Conservation (phyloP, 2,888 invertebrate species). For the Masnerella sp. region DNA sequence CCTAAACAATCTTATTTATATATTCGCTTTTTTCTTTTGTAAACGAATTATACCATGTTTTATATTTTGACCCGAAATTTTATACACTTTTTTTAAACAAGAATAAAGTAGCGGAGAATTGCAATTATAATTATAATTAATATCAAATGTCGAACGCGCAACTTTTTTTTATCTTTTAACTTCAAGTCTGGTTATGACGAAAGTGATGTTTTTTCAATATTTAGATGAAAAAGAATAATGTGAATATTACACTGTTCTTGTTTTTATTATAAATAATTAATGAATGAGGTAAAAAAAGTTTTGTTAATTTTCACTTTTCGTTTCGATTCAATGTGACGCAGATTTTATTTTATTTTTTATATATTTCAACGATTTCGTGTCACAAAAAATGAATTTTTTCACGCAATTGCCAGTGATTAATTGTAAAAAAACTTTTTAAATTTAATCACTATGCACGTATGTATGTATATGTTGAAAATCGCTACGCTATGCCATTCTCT, state of each 20-base stretch:
- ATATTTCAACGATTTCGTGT: too few relatives aligned
- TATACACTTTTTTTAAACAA: slow-evolving; percentile 35
- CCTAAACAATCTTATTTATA: slow-evolving; percentile 20
- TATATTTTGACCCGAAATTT: slow-evolving; percentile 33
- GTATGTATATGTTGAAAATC: slow-evolving; percentile 61
- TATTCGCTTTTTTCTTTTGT: slow-evolving; percentile 23
- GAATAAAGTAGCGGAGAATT: slow-evolving; percentile 14
- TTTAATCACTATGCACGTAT: too few relatives aligned
- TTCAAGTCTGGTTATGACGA: slow-evolving; percentile 12
- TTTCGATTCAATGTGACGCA: too few relatives aligned
- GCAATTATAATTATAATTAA: slow-evolving; percentile 8
- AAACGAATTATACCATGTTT: slow-evolving; percentile 35
- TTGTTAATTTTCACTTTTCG: neutral
- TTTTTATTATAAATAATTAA: too few relatives aligned
- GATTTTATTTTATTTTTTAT: too few relatives aligned
- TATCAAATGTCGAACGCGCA: slow-evolving; percentile 29
- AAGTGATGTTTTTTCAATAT: slow-evolving; percentile 12
- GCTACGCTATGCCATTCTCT: slow-evolving; percentile 73
- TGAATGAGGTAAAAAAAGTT: neutral
- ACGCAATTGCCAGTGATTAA: slow-evolving; percentile 66
- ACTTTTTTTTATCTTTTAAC: slow-evolving; percentile 21
- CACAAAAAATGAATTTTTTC: too few relatives aligned
- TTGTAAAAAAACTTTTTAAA: slow-evolving; percentile 74
- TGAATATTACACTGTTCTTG: too few relatives aligned
- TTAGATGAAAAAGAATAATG: neutral